A percentile compares a stretch with the other conserved stretches of the same genome.
Evolutionary conservation across 2,797 vertebrate genomes (phyloP).

Genomic region (Microcaecilia unicolor): DNA sequence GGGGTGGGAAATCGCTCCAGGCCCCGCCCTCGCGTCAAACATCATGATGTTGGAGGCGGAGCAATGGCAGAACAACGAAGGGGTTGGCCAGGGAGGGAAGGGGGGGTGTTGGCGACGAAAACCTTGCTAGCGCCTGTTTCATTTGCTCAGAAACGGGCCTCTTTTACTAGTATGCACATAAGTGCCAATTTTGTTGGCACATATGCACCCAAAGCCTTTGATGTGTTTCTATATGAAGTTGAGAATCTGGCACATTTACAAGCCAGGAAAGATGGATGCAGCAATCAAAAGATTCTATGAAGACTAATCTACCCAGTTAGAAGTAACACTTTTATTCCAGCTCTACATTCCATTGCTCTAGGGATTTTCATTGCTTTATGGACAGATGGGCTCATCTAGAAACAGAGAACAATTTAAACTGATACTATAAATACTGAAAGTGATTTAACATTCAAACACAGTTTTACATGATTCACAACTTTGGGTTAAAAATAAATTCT

Average conservation of each 20-base stretch:
- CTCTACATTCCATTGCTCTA: background rate
- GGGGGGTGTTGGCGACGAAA: too few relatives aligned
- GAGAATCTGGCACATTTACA: background rate
- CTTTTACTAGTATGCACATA: too few relatives aligned
- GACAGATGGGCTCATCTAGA: background rate
- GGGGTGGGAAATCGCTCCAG: too few relatives aligned
- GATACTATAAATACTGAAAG: background rate
- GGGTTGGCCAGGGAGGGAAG: too few relatives aligned
- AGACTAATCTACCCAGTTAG: background rate
- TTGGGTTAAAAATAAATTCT: background rate
- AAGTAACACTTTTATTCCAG: background rate
- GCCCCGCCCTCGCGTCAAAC: too few relatives aligned
- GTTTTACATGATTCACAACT: background rate
- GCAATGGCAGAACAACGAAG: too few relatives aligned
- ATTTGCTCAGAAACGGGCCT: too few relatives aligned
- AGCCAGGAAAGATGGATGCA: conserved; percentile 1
- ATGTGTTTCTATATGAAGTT: too few relatives aligned
- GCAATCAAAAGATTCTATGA: background rate
- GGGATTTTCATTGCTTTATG: background rate
- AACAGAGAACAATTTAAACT: background rate
- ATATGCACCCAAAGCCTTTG: too few relatives aligned
- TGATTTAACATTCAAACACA: background rate
- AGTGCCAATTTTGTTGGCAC: too few relatives aligned
- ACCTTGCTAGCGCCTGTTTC: too few relatives aligned
- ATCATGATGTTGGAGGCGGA: too few relatives aligned